A percentile compares a stretch with the other conserved stretches of the same genome.
Evolutionary conservation across 1,140 invertebrate species (phyloP).

Genomic region (Leucophenga varia): DNA sequence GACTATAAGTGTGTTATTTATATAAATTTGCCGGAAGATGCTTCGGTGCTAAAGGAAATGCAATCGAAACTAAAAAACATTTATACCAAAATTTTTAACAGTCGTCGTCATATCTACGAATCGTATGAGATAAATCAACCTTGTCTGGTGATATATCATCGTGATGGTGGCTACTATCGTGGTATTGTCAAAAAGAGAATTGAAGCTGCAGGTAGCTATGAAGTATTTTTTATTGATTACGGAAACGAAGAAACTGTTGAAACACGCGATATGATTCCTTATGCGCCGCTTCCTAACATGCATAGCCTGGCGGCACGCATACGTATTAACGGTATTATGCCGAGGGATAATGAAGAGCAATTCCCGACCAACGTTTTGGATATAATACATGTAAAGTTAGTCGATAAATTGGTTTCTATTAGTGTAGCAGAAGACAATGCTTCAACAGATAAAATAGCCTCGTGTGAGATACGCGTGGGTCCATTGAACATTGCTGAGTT

Average conservation of each 20-base stretch:
- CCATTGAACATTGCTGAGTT: slow-evolving; percentile 22
- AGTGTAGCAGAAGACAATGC: slow-evolving; percentile 18
- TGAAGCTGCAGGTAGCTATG: slow-evolving; percentile 40
- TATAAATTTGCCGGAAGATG: slow-evolving; percentile 58
- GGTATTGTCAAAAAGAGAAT: slow-evolving; percentile 57
- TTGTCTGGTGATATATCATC: slow-evolving; percentile 65
- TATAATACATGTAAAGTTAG: slow-evolving; percentile 26
- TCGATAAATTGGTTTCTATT: slow-evolving; percentile 29
- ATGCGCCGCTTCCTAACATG: slow-evolving; percentile 62
- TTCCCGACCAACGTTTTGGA: slow-evolving; percentile 20
- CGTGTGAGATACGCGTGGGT: slow-evolving; percentile 25
- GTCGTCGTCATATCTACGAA: slow-evolving; percentile 58
- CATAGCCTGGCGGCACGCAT: slow-evolving; percentile 61
- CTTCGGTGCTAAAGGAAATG: slow-evolving; percentile 58
- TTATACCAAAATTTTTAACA: slow-evolving; percentile 59
- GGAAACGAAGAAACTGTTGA: slow-evolving; percentile 63
- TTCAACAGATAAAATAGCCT: slow-evolving; percentile 1
- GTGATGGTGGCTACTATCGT: slow-evolving; percentile 66
- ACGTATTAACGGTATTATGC: slow-evolving; percentile 56
- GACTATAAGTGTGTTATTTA: slow-evolving; percentile 62
- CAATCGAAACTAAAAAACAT: slow-evolving; percentile 34
- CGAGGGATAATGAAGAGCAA: slow-evolving; percentile 28
- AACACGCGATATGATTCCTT: slow-evolving; percentile 60
- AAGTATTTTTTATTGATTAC: slow-evolving; percentile 66
- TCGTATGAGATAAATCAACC: slow-evolving; percentile 56